Conservation (phyloP, 2,888 invertebrate genomes). For the Drosophila buzzatii region DNA sequence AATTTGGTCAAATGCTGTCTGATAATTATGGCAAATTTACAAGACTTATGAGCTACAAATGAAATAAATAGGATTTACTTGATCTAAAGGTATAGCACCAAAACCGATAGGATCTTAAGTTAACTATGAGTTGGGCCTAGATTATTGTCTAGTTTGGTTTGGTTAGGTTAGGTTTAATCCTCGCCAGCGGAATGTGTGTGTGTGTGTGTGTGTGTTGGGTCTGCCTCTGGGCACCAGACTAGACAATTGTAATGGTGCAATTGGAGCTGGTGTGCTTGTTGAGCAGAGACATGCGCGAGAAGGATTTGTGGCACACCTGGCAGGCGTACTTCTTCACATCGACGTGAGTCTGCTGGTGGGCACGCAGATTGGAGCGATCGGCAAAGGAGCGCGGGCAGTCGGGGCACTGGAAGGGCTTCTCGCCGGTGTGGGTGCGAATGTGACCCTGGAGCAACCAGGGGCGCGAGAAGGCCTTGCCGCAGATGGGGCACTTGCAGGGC, state of each 20-base stretch:
- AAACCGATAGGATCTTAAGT: slow-evolving; percentile 61
- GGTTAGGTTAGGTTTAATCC: slow-evolving; percentile 52
- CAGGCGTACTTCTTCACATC: slow-evolving; percentile 85
- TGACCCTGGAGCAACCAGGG: slow-evolving; percentile 85
- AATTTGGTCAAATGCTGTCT: slow-evolving; percentile 73
- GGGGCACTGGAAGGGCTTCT: slow-evolving; percentile 84
- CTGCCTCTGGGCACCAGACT: slow-evolving; percentile 41
- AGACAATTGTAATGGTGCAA: slow-evolving; percentile 82
- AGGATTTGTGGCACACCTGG: slow-evolving; percentile 83
- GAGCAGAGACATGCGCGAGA: slow-evolving; percentile 84
- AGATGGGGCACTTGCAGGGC: slow-evolving; percentile 85
- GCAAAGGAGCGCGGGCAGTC: slow-evolving; percentile 84
- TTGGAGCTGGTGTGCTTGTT: slow-evolving; percentile 84
- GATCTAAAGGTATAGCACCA: slow-evolving; percentile 52
- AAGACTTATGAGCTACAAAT: slow-evolving; percentile 43
- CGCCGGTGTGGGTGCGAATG: slow-evolving; percentile 84
- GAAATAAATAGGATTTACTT: slow-evolving; percentile 60
- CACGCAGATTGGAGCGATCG: slow-evolving; percentile 85
- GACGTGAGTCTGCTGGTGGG: slow-evolving; percentile 85
- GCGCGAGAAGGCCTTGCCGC: slow-evolving; percentile 84
- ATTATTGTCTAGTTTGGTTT: slow-evolving; percentile 43
- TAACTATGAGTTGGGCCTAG: slow-evolving; percentile 43
- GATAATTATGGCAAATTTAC: slow-evolving; percentile 62
- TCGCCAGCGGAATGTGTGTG: slow-evolving; percentile 74
- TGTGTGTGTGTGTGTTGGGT: slow-evolving; percentile 18